These are phyloP conservation scores for Ciconia stormi DNA, from an alignment of 2,113 vertebrate genomes.

Conservation along the genomic window DNA sequence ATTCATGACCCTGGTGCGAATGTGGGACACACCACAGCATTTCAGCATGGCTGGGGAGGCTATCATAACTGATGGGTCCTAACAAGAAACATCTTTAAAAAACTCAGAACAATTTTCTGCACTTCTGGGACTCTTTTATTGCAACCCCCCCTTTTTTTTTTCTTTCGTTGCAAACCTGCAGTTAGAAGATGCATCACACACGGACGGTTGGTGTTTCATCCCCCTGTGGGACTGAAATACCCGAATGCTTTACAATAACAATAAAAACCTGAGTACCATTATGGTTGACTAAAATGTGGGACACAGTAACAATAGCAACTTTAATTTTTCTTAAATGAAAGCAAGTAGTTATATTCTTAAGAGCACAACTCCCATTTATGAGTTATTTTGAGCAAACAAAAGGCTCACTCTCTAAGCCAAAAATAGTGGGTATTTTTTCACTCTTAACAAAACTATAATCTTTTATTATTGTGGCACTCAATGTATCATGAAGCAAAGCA, in stretches of 20 bases:
- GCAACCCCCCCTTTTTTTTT: neutral
- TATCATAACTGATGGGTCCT: neutral
- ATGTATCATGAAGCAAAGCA: neutral
- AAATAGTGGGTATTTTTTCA: neutral
- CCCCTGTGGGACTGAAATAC: neutral
- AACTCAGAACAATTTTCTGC: neutral
- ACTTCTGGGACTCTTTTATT: neutral
- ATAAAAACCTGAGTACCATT: neutral
- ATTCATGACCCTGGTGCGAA: neutral
- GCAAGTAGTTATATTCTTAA: neutral
- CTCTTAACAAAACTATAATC: neutral
- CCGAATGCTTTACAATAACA: neutral
- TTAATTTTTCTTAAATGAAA: neutral
- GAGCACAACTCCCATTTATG: neutral
- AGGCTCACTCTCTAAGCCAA: neutral
- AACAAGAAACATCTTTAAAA: neutral
- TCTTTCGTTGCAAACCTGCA: neutral
- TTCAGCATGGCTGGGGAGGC: neutral
- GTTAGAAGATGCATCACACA: neutral
- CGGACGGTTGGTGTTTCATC: neutral
- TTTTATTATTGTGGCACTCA: neutral
- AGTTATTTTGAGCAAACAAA: slow-evolving; percentile 14
- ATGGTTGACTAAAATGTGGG: neutral
- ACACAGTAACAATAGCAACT: neutral
- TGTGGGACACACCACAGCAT: neutral